phyloP scores from a whole-genome alignment of 2,113 vertebrate species.

The Muntiacus muntjak region DNA sequence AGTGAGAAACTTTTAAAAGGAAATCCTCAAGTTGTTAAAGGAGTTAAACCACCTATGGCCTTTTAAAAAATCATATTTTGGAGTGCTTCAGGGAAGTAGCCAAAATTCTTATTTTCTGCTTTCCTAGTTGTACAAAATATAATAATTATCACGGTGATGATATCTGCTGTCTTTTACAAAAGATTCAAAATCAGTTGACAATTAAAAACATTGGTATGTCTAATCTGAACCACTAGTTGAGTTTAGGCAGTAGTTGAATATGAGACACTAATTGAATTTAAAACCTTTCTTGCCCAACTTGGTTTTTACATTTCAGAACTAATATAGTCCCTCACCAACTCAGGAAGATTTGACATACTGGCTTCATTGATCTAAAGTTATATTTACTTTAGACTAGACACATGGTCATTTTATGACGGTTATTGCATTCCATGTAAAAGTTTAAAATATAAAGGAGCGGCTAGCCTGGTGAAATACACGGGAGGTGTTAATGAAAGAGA shows the following conservation, averaged over 20 bases:
- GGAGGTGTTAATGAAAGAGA: background rate
- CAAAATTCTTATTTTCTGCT: background rate
- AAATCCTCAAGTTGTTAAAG: background rate
- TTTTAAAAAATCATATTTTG: background rate
- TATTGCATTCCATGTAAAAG: background rate
- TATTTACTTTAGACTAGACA: background rate
- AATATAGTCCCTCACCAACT: background rate
- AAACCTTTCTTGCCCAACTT: background rate
- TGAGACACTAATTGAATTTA: background rate
- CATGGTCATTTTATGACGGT: background rate
- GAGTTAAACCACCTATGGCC: background rate
- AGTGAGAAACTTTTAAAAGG: background rate
- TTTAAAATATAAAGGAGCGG: background rate
- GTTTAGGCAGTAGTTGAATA: background rate
- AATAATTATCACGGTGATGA: background rate
- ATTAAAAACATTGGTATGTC: background rate
- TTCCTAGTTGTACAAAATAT: background rate
- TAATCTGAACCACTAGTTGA: background rate
- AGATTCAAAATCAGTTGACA: background rate
- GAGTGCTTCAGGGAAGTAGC: background rate
- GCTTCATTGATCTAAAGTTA: background rate
- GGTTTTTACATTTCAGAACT: background rate
- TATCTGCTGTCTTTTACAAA: background rate
- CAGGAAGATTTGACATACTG: background rate
- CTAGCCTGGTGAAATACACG: background rate